These are phyloP conservation scores for Ophioderma brevispina DNA, from an alignment of 35 echinoderm and acorn worm species.

Conservation along the genomic window DNA sequence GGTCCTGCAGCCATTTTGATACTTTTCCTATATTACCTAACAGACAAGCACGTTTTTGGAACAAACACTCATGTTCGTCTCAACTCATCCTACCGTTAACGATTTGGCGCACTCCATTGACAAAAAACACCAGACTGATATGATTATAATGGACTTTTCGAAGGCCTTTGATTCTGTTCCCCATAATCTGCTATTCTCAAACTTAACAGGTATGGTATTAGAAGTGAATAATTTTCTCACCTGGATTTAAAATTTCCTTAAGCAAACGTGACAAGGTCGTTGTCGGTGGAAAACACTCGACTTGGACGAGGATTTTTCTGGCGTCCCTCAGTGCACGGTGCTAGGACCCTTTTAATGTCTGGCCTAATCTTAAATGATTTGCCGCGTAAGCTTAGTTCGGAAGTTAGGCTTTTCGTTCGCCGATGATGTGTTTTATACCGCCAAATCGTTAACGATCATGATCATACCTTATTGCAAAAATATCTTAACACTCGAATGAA, in stretches of 20 bases:
- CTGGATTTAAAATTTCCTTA: not conserved
- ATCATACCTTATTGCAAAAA: not conserved
- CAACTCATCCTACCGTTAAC: constrained; percentile 14
- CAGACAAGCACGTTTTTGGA: not conserved
- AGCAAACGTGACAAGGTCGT: not conserved
- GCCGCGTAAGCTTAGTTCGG: not conserved
- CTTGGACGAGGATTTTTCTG: not conserved
- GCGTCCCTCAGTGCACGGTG: not conserved
- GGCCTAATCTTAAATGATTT: not conserved
- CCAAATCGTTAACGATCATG: not conserved
- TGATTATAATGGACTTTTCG: not conserved
- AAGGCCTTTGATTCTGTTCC: not conserved
- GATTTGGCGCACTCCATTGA: constrained; percentile 7
- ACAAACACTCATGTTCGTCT: constrained; percentile 29
- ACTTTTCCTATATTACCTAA: not conserved
- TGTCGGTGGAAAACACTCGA: not conserved
- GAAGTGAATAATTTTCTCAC: not conserved
- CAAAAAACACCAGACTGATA: not conserved
- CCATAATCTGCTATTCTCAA: not conserved
- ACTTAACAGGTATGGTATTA: not conserved
- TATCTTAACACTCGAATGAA: not conserved
- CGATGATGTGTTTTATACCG: not conserved
- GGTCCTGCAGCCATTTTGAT: not conserved
- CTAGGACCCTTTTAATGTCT: not conserved
- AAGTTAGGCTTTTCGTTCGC: not conserved